Conservation (phyloP, 2,888 invertebrate genomes). For the Gnatocerus cornutus region DNA sequence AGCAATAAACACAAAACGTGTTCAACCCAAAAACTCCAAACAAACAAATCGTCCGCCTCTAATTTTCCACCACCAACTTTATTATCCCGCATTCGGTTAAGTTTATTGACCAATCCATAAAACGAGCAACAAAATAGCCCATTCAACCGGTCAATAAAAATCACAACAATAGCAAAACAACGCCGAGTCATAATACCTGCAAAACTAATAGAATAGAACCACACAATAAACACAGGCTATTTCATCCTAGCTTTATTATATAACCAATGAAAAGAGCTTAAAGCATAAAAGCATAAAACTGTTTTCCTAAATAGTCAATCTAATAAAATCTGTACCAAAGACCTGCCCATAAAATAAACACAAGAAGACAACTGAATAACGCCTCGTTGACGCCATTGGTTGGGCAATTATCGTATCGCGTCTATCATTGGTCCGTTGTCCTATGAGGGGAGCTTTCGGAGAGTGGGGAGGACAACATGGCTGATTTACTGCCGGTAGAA, state of each 20-base stretch:
- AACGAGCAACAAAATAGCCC: constrained; percentile 7
- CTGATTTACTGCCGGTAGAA: constrained; percentile 68
- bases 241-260: constrained; percentile 59
- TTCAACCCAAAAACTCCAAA: too few relatives aligned
- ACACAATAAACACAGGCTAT: constrained; percentile 60
- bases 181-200: constrained; percentile 51
- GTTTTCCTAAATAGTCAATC: constrained; percentile 70
- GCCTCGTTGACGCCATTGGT: constrained; percentile 66
- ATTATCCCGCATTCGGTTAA: constrained; percentile 9
- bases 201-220: constrained; percentile 62
- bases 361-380: constrained; percentile 64
- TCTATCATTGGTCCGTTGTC: constrained; percentile 61
- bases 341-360: constrained; percentile 70
- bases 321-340: constrained; percentile 70
- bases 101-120: constrained; percentile 19
- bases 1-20: too few relatives aligned
- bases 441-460: constrained; percentile 56
- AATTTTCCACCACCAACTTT: background rate
- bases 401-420: constrained; percentile 61
- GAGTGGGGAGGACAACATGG: constrained; percentile 69
- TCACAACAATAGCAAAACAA: constrained; percentile 46
- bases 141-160: constrained; percentile 34
- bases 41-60: too few relatives aligned
- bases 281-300: constrained; percentile 70
- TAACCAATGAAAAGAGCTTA: constrained; percentile 67